A percentile compares a stretch with the other conserved stretches of the same genome.
phyloP scores from a whole-genome alignment of 2,113 vertebrate species.

The Heteronetta atricapilla region DNA sequence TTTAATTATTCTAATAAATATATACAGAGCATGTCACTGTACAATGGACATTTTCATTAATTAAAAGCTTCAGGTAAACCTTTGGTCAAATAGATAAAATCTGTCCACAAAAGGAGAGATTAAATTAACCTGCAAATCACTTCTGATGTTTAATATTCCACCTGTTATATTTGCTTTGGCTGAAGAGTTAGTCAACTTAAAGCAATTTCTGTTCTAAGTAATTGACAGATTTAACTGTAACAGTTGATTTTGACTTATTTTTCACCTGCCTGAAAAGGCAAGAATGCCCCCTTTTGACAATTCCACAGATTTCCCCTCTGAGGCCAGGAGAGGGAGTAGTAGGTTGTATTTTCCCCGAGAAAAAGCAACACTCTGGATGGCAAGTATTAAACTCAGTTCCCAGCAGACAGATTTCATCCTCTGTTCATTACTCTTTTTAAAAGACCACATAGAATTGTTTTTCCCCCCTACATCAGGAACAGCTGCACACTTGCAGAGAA shows the following conservation, averaged over 20 bases:
- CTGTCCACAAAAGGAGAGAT: background rate
- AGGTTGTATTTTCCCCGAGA: constrained; percentile 25
- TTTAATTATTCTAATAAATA: background rate
- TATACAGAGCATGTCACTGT: background rate
- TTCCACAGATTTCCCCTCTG: constrained; percentile 55
- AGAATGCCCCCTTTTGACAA: constrained; percentile 80
- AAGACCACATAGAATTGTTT: background rate
- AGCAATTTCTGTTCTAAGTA: background rate
- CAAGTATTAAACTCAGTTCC: background rate
- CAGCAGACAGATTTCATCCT: background rate
- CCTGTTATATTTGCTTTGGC: constrained; percentile 25
- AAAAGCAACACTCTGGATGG: background rate
- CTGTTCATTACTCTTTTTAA: background rate
- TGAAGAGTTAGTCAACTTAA: background rate
- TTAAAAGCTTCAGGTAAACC: constrained; percentile 30
- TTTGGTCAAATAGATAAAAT: background rate
- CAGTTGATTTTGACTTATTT: background rate
- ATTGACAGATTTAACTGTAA: background rate
- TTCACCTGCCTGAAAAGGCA: constrained; percentile 73
- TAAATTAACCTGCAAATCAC: constrained; percentile 22
- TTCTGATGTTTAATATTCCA: constrained; percentile 34
- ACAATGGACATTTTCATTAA: background rate
- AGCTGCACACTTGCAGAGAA: background rate
- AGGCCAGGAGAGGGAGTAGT: constrained; percentile 62
- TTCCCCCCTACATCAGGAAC: background rate